These are phyloP conservation scores for Subanguina moxae DNA, from an alignment of 1,140 invertebrate species.

Conservation along the genomic window DNA sequence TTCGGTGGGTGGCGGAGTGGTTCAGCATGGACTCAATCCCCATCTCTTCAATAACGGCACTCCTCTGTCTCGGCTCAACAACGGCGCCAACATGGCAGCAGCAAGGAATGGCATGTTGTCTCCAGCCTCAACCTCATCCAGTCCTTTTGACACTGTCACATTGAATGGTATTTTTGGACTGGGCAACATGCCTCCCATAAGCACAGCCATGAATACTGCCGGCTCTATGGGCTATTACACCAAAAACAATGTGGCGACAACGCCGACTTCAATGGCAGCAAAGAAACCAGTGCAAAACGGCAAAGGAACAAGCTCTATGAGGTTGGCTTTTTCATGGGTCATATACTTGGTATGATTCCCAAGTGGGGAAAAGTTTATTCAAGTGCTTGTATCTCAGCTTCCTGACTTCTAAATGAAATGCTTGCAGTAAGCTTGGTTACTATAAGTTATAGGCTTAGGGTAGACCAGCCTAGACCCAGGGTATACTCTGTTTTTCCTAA, in stretches of 20 bases:
- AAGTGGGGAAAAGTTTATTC: background rate
- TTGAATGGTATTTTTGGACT: background rate
- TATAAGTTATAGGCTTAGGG: background rate
- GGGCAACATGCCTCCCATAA: background rate
- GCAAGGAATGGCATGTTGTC: slow-evolving; percentile 2
- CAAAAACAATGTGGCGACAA: background rate
- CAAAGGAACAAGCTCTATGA: no score
- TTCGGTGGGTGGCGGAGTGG: background rate
- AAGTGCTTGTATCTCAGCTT: background rate
- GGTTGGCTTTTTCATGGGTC: no score
- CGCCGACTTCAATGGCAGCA: background rate
- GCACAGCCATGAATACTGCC: background rate
- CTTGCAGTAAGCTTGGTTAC: background rate
- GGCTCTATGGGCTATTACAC: background rate
- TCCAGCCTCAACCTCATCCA: background rate
- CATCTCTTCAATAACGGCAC: background rate
- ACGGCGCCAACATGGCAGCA: background rate
- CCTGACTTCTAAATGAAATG: no score
- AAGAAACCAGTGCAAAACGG: no score
- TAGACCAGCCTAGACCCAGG: background rate
- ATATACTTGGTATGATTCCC: no score
- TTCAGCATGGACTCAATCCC: background rate
- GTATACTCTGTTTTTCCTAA: no score
- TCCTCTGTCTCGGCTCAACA: background rate
- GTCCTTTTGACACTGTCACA: background rate